A percentile compares a stretch with the other conserved stretches of the same genome.
These are phyloP conservation scores for Mechanitis mazaeus DNA, from an alignment of 2,888 invertebrate genomes.

Conservation along the genomic window DNA sequence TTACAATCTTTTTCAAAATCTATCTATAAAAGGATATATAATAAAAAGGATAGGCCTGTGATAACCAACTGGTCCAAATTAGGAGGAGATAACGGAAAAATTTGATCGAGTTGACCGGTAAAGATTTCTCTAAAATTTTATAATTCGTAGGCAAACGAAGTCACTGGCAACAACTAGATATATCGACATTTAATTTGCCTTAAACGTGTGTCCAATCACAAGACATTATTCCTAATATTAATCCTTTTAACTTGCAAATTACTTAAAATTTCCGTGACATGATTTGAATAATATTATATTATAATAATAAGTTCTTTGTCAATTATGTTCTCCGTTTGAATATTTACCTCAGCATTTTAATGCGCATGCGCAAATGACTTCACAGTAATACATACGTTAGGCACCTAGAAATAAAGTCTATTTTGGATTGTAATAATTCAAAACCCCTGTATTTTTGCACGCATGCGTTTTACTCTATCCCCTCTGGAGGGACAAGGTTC, in stretches of 20 bases:
- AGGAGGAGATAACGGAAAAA: too few relatives aligned
- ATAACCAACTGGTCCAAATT: too few relatives aligned
- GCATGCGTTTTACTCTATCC: constrained; percentile 60
- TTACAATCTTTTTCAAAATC: too few relatives aligned
- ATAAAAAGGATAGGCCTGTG: too few relatives aligned
- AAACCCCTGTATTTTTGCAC: constrained; percentile 51
- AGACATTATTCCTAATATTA: background rate
- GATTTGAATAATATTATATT: background rate
- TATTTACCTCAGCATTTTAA: constrained; percentile 37
- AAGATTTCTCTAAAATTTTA: too few relatives aligned
- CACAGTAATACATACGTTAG: constrained; percentile 33
- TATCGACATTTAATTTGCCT: background rate
- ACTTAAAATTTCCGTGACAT: constrained; percentile 7
- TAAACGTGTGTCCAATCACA: background rate
- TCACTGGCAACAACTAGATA: constrained; percentile 21
- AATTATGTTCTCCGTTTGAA: constrained; percentile 31
- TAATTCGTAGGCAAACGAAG: too few relatives aligned
- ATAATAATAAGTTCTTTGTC: background rate
- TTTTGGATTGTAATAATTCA: constrained; percentile 34
- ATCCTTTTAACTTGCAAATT: constrained; percentile 5
- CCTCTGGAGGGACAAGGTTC: constrained; percentile 42
- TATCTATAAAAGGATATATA: too few relatives aligned
- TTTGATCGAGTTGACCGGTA: too few relatives aligned
- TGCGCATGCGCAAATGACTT: constrained; percentile 46
- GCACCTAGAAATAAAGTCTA: constrained; percentile 34